Conservation (phyloP, 1,140 invertebrate genomes). For the Lordiphosa stackelbergi region DNA sequence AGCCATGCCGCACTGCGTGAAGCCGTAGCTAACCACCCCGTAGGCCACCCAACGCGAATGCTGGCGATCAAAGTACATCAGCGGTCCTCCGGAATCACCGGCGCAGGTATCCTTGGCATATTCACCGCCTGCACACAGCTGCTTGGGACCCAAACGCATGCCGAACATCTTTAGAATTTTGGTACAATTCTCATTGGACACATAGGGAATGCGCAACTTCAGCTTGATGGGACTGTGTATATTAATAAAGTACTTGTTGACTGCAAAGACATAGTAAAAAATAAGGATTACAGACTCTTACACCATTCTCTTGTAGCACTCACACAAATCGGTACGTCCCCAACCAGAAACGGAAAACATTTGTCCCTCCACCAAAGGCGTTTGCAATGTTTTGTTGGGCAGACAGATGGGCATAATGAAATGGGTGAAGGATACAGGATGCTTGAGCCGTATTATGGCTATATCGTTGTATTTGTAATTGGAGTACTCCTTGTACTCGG, state of each 20-base stretch:
- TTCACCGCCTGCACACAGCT: conserved; percentile 83
- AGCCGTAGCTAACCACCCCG: conserved; percentile 81
- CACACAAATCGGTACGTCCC: conserved; percentile 84
- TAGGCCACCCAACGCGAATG: conserved; percentile 77
- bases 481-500: conserved; percentile 71
- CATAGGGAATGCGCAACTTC: conserved; percentile 68
- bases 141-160: conserved; percentile 78
- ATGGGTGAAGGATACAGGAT: conserved; percentile 84
- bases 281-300: not conserved
- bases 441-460: conserved; percentile 86
- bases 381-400: conserved; percentile 78
- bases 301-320: conserved; percentile 10
- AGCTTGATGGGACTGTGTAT: conserved; percentile 75
- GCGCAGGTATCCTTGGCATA: conserved; percentile 83
- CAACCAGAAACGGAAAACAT: conserved; percentile 87
- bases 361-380: conserved; percentile 76
- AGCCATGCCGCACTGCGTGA: conserved; percentile 78
- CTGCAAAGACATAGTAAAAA: conserved; percentile 24
- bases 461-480: conserved; percentile 82
- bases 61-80: conserved; percentile 77
- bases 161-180: conserved; percentile 68
- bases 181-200: conserved; percentile 65
- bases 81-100: conserved; percentile 81
- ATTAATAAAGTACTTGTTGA: conserved; percentile 72
- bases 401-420: conserved; percentile 88